These are phyloP conservation scores for Progne subis DNA, from an alignment of 2,113 vertebrate species.

Conservation along the genomic window DNA sequence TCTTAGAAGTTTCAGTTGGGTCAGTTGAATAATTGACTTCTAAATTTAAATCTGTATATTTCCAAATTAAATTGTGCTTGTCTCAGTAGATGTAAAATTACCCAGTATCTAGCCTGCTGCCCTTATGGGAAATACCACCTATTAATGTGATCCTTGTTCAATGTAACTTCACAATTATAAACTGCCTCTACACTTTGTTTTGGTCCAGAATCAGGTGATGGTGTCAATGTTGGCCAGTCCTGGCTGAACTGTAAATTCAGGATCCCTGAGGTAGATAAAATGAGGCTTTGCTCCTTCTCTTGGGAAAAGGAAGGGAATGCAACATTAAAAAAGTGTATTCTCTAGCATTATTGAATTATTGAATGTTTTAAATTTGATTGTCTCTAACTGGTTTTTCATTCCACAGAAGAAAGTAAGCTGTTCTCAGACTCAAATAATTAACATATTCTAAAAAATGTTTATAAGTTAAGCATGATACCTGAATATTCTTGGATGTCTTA, in stretches of 20 bases:
- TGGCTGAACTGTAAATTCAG: neutral
- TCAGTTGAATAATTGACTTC: neutral
- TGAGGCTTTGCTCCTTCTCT: neutral
- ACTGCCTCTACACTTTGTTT: neutral
- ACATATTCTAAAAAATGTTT: neutral
- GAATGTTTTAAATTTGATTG: neutral
- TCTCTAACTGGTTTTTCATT: neutral
- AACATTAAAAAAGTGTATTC: neutral
- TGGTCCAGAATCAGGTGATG: neutral
- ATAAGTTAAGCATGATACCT: neutral
- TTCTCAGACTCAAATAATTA: neutral
- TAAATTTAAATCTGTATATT: neutral
- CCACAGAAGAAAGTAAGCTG: neutral
- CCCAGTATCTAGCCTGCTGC: neutral
- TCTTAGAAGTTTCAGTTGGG: neutral
- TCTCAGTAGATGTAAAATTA: neutral
- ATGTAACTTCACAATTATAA: neutral
- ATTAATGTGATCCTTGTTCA: neutral
- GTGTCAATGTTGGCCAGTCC: neutral
- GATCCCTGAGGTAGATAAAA: neutral
- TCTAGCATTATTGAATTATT: neutral
- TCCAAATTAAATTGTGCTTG: neutral
- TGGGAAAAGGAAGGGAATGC: neutral
- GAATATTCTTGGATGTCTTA: neutral
- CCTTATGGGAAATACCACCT: neutral